phyloP scores from a whole-genome alignment of 2,797 vertebrate genomes.

The Gallinago nigripennis region DNA sequence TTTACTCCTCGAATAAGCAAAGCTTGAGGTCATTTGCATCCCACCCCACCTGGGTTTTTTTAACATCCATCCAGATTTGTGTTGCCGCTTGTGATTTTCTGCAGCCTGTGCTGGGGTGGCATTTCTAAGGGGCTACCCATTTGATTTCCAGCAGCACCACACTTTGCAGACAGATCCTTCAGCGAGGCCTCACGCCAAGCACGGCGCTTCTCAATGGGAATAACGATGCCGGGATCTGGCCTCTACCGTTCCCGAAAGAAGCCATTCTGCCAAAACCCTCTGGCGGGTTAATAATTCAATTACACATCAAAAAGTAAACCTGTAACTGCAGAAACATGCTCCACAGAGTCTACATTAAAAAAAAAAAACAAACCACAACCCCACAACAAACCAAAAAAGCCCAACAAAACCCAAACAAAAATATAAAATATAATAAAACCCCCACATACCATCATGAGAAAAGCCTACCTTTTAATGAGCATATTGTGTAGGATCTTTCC shows the following conservation, averaged over 20 bases:
- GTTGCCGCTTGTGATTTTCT: background rate
- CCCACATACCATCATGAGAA: background rate
- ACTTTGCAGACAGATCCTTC: background rate
- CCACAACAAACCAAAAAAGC: background rate
- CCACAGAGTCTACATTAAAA: background rate
- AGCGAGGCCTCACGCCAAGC: too few species aligned
- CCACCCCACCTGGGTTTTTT: background rate
- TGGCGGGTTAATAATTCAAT: background rate
- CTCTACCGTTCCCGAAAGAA: background rate
- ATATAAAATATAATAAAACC: background rate
- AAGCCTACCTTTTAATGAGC: constrained; percentile 28
- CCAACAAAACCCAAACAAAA: background rate
- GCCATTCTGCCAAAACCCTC: background rate
- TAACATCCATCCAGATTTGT: background rate
- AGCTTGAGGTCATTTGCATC: background rate
- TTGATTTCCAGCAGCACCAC: background rate
- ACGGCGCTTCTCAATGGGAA: background rate
- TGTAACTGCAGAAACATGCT: background rate
- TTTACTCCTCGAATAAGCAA: background rate
- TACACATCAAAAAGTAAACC: background rate
- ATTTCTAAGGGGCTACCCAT: background rate
- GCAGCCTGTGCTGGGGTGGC: background rate
- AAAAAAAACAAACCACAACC: background rate
- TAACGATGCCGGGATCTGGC: background rate
- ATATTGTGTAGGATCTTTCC: background rate